Conservation (phyloP, 2,113 vertebrate genomes). For the Cercopithecus mona region DNA sequence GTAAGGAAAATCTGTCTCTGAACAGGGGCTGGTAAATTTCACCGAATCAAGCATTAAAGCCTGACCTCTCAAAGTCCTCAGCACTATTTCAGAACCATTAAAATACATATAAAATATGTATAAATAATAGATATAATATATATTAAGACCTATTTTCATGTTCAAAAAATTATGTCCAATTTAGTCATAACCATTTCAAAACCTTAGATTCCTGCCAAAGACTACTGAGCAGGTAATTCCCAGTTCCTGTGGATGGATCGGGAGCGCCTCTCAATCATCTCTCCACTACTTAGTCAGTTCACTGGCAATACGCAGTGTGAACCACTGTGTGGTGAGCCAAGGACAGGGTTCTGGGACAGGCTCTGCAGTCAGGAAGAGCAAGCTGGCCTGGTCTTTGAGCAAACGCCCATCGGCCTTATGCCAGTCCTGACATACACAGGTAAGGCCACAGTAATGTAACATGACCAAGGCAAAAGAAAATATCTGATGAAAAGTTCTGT, state of each 20-base stretch:
- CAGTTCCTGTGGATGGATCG: background rate
- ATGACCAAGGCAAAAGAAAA: background rate
- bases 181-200: conserved; percentile 52
- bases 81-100: background rate
- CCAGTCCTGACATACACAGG: accelerated
- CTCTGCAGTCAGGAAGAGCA: background rate
- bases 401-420: background rate
- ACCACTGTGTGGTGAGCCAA: background rate
- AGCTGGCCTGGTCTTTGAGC: background rate
- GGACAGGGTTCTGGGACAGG: background rate
- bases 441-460: background rate
- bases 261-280: background rate
- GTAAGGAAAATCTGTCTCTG: conserved; percentile 27
- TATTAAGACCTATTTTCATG: background rate
- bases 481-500: background rate
- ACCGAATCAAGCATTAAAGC: conserved; percentile 7
- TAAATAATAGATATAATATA: background rate
- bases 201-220: background rate
- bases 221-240: background rate
- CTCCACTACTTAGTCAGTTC: background rate
- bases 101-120: background rate
- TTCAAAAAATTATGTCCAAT: background rate
- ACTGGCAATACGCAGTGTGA: background rate
- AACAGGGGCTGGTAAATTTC: background rate
- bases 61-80: background rate